Evolutionary conservation across 2,888 invertebrate species (phyloP), one percentile per base, ranked within the genome.

Genomic region (Dryobotodes eremita): DNA sequence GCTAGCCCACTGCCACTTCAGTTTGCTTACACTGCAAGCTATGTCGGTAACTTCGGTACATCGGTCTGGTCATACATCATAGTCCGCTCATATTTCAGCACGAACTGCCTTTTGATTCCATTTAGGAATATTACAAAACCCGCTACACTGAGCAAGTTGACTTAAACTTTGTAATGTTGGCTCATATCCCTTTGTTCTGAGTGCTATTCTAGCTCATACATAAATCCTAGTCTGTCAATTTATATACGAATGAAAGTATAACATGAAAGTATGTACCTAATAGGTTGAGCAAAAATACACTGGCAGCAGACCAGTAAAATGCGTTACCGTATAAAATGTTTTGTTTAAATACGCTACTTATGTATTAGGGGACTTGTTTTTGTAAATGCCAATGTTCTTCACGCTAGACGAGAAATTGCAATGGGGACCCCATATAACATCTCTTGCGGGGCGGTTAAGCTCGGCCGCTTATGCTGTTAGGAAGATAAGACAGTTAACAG

Each of bases 111-210:
- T 31, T 20, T 68, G 53, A 68, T 75, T 55, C 36, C 62, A 68
- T 81, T 62, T 55, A 55, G 20, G 26, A 59, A 62, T 66, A 66
- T 66, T 66, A 48, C 46, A 55, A 48, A 55, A 31, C 17, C 13
- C 50, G 53, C 23, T 71, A 26, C 11, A 61, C 48, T 46, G 31
- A 66, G 59, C 48, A 6, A 78, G 61, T 48, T 48, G 53, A 48
- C 69, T 69, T 69, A 17, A 82, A 80, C 17, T 80, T 76, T 53
- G 59, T 70, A 48, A 82, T 68, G 55, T 64, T 76, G 57, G 64
- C 26, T 15, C 11, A 15, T 53, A 36, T 53, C 0, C 11, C 20
- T 36, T 66, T 70, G 69, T 70, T 61, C 48, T 23, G 6, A 75
- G 42, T 62, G 15, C 23, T 68, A 11, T 62, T 68, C 36, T 62